Base-by-base conservation (phyloP, 92 coral and sea anemone species). In the Palythoa grandis region DNA sequence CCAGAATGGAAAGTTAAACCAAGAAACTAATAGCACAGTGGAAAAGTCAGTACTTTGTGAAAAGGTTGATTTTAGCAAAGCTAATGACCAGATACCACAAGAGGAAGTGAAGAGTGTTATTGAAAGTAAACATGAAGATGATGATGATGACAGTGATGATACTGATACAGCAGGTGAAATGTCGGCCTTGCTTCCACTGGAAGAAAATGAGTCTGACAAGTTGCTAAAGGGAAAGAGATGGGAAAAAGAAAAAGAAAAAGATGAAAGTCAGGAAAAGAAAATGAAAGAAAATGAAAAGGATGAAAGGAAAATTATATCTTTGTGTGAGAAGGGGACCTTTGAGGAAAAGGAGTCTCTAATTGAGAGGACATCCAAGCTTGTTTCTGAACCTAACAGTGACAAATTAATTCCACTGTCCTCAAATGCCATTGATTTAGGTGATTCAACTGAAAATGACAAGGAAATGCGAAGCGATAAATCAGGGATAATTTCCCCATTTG, bases 321-420 rank as follows among this genome's bases (percentile, higher is more conserved):
- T 40, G 24, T 3, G 13, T 7, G 82, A 76, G 39, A 76, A 24
- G 40, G 82, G 82, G 10, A 76, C 67, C 20, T 9, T 17, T 16
- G 39, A 76, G 67, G 82, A 76, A 76, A 52, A 76, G 82, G 82
- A 76, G 22, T 76, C 82, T 7, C 13, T 54, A 19, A 17, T 17
- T 54, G 67, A 56, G 52, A 57, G 68, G 19, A 77, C 82, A 11
- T 77, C 82, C 68, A 77, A 56, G 68, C 82, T 77, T 25, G 58
- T 56, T 29, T 77, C 82, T 56, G 58, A 24, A 14, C 50, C 82
- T 54, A 56, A 70, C 68, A 77, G 82, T 29, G 82, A 54, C 25
- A 47, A 77, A 57, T 22, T 56, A 3, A 63, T 77, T 57, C 82
- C 82, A 53, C 13, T 77, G 52, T 56, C 82, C 4, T 66, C 47